Evolutionary conservation across 2,888 invertebrate species (phyloP).

Genomic region (Meliscaeva auricollis): DNA sequence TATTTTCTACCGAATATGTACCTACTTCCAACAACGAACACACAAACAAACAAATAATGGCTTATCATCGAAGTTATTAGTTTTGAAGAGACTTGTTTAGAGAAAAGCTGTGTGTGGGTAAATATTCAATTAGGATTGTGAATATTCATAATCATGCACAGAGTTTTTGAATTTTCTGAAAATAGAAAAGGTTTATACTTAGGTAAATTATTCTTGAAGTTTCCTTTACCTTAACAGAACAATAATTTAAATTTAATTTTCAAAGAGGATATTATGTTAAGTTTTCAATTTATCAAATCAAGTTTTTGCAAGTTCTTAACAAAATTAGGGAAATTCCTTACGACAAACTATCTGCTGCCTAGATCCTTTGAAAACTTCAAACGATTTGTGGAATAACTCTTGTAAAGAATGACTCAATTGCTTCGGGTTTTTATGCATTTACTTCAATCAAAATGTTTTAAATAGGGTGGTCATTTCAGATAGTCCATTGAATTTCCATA

Average conservation of each 20-base stretch:
- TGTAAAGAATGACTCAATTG: too few species aligned
- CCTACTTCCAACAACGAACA: neutral
- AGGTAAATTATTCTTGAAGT: neutral
- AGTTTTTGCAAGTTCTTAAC: neutral
- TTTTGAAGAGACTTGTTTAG: neutral
- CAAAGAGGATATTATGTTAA: neutral
- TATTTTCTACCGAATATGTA: too few species aligned
- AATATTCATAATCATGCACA: slow-evolving; percentile 33
- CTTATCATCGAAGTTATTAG: neutral
- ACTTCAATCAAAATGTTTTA: too few species aligned
- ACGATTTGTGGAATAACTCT: too few species aligned
- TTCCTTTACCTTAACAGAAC: neutral
- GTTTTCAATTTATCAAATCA: neutral
- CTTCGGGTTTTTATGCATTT: too few species aligned
- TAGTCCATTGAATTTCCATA: too few species aligned
- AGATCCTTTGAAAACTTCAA: too few species aligned
- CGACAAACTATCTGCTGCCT: too few species aligned
- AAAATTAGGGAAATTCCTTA: too few species aligned
- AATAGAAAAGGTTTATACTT: neutral
- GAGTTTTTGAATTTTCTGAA: neutral
- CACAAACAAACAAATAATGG: neutral
- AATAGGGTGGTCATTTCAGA: too few species aligned
- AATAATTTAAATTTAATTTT: too few species aligned
- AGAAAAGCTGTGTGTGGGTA: neutral
- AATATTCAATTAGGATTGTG: slow-evolving; percentile 30